phyloP scores from a whole-genome alignment of 2,113 vertebrate species.

The Lanius collurio region DNA sequence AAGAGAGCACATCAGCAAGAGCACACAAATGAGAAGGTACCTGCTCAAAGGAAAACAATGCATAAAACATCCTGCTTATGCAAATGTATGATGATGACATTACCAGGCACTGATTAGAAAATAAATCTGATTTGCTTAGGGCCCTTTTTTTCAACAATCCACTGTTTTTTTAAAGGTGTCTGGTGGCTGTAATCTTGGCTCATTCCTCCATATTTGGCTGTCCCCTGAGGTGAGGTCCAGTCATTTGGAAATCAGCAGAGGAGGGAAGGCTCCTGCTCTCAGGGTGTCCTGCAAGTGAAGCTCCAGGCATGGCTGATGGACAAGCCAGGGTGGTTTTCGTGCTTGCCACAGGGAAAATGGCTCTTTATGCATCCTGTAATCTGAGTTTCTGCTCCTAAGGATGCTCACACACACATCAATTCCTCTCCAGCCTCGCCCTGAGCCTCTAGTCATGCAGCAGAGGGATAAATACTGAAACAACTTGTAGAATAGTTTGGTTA shows the following conservation, averaged over 20 bases:
- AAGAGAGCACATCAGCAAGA: constrained; percentile 14
- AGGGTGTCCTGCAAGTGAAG: background rate
- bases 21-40: constrained; percentile 40
- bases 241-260: background rate
- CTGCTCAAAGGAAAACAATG: constrained; percentile 57
- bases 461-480: background rate
- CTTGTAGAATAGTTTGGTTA: background rate
- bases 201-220: background rate
- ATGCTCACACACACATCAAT: background rate
- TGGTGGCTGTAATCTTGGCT: background rate
- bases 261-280: background rate
- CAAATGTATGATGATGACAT: constrained; percentile 54
- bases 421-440: background rate
- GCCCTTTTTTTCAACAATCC: background rate
- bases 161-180: background rate
- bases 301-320: background rate
- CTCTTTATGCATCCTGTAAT: background rate
- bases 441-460: background rate
- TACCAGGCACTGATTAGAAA: constrained; percentile 52
- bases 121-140: constrained; percentile 32
- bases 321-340: background rate
- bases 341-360: background rate
- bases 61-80: constrained; percentile 66
- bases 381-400: background rate
- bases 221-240: background rate